Percentiles rank a stretch among this genome's conserved stretches.
Evolutionary conservation across 53 echinoderm and acorn worm species (phyloP).

Genomic region (Holothuria scabra): DNA sequence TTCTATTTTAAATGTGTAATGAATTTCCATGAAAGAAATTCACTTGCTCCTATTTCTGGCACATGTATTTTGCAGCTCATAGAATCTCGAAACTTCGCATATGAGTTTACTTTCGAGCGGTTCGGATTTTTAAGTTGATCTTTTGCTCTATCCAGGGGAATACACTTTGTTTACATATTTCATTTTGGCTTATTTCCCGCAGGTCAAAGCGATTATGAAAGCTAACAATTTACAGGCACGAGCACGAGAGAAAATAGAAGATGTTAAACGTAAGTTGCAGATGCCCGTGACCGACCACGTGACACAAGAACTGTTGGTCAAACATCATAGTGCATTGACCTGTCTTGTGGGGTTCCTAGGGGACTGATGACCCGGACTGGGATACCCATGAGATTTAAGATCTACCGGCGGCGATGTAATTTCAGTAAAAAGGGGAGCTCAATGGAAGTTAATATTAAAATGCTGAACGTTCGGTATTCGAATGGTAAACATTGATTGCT

Average conservation of each 20-base stretch:
- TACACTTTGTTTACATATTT: background rate
- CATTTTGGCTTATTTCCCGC: conserved; percentile 1
- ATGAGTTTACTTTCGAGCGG: no score
- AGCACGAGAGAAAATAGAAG: conserved; percentile 7
- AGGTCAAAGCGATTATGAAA: conserved; percentile 83
- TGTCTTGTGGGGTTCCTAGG: conserved; percentile 5
- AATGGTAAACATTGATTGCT: no score
- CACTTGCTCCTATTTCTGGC: no score
- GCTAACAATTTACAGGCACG: conserved; percentile 52
- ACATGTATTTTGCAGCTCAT: no score
- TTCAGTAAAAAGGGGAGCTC: no score
- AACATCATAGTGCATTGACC: conserved; percentile 44
- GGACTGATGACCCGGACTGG: background rate
- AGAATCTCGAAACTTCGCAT: no score
- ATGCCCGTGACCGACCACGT: conserved; percentile 53
- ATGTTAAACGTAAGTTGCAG: conserved; percentile 32
- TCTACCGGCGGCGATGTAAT: background rate
- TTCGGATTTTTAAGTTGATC: no score
- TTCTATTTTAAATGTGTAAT: no score
- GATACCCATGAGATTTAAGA: background rate
- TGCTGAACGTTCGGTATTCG: no score
- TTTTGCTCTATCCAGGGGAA: no score
- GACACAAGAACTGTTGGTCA: conserved; percentile 36
- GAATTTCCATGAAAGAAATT: no score
- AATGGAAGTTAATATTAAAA: no score